These are phyloP conservation scores for Nothocercus nigrocapillus DNA, from an alignment of 2,113 vertebrate species.

Conservation along the genomic window DNA sequence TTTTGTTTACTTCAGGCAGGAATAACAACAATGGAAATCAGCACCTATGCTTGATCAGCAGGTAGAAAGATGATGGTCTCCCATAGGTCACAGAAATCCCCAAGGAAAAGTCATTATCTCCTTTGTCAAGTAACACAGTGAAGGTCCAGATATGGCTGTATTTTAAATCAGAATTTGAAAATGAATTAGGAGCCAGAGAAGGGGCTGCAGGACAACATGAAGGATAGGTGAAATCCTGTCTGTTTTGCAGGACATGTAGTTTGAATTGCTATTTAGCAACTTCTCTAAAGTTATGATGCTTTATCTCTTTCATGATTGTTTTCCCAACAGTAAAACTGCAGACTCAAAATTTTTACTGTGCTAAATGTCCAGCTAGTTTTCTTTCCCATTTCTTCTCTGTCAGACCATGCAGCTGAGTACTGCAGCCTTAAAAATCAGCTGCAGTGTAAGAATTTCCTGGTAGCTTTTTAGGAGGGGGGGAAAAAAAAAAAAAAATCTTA, in stretches of 20 bases:
- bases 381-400: neutral
- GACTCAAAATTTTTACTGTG: neutral
- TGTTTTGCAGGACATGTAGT: neutral
- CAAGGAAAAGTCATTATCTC: neutral
- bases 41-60: neutral
- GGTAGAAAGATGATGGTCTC: neutral
- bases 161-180: neutral
- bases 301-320: neutral
- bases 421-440: neutral
- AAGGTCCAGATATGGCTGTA: neutral
- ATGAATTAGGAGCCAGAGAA: neutral
- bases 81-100: neutral
- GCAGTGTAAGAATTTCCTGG: neutral
- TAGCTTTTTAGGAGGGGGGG: neutral
- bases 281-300: neutral
- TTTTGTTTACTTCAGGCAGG: neutral
- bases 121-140: neutral
- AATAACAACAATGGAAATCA: neutral
- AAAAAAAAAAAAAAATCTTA: neutral
- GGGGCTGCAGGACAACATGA: neutral
- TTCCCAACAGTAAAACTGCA: neutral
- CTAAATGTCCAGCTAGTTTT: neutral
- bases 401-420: neutral
- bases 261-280: neutral
- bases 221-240: neutral